Percentiles rank a stretch among this genome's conserved stretches.
phyloP scores from a whole-genome alignment of 2,888 invertebrate species.

The Polyommatus iphigenia region DNA sequence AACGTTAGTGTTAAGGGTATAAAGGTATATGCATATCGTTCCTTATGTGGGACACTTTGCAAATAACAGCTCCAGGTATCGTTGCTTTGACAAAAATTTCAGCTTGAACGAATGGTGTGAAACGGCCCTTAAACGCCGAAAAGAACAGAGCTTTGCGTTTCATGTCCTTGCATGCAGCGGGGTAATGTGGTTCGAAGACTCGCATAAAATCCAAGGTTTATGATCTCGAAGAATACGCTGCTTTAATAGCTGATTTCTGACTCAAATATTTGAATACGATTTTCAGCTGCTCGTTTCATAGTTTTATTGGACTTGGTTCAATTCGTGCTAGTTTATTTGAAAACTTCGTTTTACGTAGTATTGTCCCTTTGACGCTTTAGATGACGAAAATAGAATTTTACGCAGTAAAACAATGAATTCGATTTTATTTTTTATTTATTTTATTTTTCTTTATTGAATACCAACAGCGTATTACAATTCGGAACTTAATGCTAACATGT shows the following conservation, averaged over 20 bases:
- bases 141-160: constrained; percentile 21
- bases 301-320: constrained; percentile 3
- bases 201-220: constrained; percentile 27
- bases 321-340: constrained; percentile 4
- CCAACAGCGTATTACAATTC: too few species aligned
- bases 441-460: too few species aligned
- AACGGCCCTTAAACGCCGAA: neutral
- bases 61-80: too few species aligned
- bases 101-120: neutral
- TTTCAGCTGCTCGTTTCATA: constrained; percentile 10
- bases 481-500: too few species aligned
- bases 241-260: constrained; percentile 21
- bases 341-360: neutral
- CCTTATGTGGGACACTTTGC: too few species aligned
- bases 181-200: constrained; percentile 21
- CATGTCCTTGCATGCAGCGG: constrained; percentile 18
- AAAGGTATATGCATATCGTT: too few species aligned
- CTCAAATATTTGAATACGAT: constrained; percentile 22
- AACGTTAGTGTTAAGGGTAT: too few species aligned
- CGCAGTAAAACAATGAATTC: neutral
- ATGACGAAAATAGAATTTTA: neutral
- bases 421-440: neutral
- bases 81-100: neutral
- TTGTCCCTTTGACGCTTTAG: neutral
- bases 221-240: constrained; percentile 20